Percentiles rank a stretch among this genome's conserved stretches.
These are phyloP conservation scores for Ptilorrhoa leucosticta DNA, from an alignment of 2,113 vertebrate genomes.

Conservation along the genomic window DNA sequence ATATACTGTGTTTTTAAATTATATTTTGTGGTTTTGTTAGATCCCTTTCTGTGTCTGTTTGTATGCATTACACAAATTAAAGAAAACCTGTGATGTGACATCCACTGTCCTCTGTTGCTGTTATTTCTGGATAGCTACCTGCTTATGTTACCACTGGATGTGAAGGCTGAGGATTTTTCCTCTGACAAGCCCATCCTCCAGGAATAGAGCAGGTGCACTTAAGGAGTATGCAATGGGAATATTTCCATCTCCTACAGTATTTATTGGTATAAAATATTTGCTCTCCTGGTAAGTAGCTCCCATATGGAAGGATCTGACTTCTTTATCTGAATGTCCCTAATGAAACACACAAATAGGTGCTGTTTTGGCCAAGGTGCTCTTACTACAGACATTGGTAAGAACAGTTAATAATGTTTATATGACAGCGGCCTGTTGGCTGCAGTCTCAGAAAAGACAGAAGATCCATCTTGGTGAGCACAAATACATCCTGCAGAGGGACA, in stretches of 20 bases:
- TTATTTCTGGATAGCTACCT: not conserved
- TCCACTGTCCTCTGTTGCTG: not conserved
- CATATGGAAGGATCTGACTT: not conserved
- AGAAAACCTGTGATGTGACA: not conserved
- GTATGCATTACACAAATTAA: not conserved
- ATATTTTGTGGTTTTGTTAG: not conserved
- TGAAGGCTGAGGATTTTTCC: not conserved
- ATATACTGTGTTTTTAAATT: not conserved
- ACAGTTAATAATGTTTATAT: not conserved
- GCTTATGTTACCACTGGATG: not conserved
- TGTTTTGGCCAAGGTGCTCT: not conserved
- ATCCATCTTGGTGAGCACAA: not conserved
- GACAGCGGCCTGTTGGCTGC: not conserved
- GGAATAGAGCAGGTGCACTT: not conserved
- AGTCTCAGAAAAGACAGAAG: not conserved
- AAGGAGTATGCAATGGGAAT: not conserved
- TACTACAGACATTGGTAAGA: not conserved
- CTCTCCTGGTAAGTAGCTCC: not conserved
- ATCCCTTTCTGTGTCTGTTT: not conserved
- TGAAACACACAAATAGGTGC: not conserved
- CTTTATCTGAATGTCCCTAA: not conserved
- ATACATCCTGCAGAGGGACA: not conserved
- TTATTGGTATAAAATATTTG: not conserved
- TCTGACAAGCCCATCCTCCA: not conserved
- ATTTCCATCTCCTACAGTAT: accelerated